phyloP scores from a whole-genome alignment of 92 coral and sea anemone genomes.

The Meandrina meandrites region DNA sequence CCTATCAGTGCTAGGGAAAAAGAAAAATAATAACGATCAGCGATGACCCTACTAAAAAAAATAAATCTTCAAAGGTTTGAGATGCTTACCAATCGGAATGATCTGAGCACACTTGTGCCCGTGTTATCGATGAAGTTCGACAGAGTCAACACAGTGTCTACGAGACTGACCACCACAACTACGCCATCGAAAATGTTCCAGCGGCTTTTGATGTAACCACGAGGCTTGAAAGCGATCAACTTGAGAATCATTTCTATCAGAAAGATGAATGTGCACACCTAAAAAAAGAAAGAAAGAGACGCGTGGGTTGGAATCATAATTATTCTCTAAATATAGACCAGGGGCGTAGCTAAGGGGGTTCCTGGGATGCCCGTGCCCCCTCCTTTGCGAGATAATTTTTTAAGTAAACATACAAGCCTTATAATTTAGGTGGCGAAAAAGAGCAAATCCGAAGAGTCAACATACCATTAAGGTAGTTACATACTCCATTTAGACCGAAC shows the following conservation, averaged over 20 bases:
- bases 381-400: no score
- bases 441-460: no score
- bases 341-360: no score
- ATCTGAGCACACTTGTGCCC: conserved; percentile 81
- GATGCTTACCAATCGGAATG: conserved; percentile 83
- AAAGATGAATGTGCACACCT: conserved; percentile 85
- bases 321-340: no score
- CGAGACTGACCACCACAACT: conserved; percentile 80
- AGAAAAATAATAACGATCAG: no score
- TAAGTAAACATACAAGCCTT: no score
- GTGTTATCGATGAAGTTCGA: conserved; percentile 59
- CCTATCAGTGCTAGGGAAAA: no score
- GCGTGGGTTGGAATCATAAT: not conserved
- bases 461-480: no score
- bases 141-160: conserved; percentile 76
- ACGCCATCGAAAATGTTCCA: conserved; percentile 93
- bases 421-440: no score
- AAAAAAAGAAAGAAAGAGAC: not conserved
- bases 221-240: conserved; percentile 71
- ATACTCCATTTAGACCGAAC: no score
- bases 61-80: not conserved
- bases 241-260: conserved; percentile 90
- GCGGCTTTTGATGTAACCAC: conserved; percentile 63
- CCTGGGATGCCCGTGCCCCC: no score
- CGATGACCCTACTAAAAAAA: not conserved